These are phyloP conservation scores for Hemichromis elongatus DNA, from an alignment of 2,113 vertebrate species.

Conservation along the genomic window DNA sequence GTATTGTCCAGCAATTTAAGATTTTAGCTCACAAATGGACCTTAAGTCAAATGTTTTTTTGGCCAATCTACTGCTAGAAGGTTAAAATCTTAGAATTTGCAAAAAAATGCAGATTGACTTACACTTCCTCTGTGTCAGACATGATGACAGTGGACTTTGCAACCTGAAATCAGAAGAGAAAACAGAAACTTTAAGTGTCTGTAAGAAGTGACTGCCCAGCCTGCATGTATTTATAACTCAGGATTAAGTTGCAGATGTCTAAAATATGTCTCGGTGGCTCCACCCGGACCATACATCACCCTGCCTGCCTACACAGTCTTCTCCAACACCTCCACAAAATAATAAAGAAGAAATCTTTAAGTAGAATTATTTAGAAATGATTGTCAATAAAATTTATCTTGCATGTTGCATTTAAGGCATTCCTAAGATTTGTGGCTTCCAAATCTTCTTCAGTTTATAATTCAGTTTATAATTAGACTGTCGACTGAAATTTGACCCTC, in stretches of 20 bases:
- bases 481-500: slow-evolving; percentile 37
- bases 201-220: background rate
- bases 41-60: background rate
- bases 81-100: background rate
- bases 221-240: slow-evolving; percentile 52
- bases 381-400: background rate
- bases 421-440: background rate
- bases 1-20: background rate
- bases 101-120: slow-evolving; percentile 68
- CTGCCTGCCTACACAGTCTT: background rate
- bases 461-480: slow-evolving; percentile 39
- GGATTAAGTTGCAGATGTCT: slow-evolving; percentile 59
- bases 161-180: slow-evolving; percentile 67
- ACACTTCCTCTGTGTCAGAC: slow-evolving; percentile 94
- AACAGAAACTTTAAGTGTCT: slow-evolving; percentile 1
- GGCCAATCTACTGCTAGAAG: background rate
- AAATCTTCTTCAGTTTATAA: slow-evolving; percentile 14
- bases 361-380: background rate
- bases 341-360: background rate
- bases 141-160: slow-evolving; percentile 77
- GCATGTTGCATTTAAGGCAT: background rate
- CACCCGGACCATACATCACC: slow-evolving; percentile 7
- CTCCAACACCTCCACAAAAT: background rate
- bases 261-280: slow-evolving; percentile 22
- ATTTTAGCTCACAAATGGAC: accelerated